phyloP scores from a whole-genome alignment of 92 coral and sea anemone species.

The Epizoanthus fatuus region DNA sequence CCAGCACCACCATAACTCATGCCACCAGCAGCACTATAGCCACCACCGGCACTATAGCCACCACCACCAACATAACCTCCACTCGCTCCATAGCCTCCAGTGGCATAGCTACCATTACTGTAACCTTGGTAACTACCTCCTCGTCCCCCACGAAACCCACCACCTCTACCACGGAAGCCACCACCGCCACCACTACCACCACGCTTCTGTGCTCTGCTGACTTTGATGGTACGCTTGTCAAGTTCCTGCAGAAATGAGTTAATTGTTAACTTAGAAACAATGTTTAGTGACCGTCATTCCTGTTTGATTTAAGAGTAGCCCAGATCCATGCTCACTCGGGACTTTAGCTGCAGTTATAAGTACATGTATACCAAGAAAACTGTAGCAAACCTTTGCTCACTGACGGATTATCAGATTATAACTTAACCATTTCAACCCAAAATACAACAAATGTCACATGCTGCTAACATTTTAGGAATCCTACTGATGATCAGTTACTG shows the following conservation, averaged over 20 bases:
- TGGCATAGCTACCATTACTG: conserved; percentile 7
- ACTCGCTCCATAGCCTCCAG: not conserved
- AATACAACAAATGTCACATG: no score
- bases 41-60: not conserved
- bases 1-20: conserved; percentile 1
- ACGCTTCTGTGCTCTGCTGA: conserved; percentile 33
- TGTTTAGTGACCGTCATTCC: no score
- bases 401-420: no score
- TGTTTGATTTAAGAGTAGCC: no score
- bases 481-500: no score
- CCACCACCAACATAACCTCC: not conserved
- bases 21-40: not conserved
- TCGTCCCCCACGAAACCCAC: conserved; percentile 28
- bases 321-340: no score
- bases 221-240: conserved; percentile 27
- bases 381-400: no score
- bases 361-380: no score
- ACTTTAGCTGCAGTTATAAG: no score
- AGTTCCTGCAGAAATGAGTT: conserved; percentile 20
- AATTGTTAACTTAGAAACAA: no score
- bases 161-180: conserved; percentile 31
- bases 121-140: conserved; percentile 26
- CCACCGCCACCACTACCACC: conserved; percentile 1
- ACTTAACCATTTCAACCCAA: no score
- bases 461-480: no score